Conservation (phyloP, 2,888 invertebrate genomes). For the Drosophila aldrichi region DNA sequence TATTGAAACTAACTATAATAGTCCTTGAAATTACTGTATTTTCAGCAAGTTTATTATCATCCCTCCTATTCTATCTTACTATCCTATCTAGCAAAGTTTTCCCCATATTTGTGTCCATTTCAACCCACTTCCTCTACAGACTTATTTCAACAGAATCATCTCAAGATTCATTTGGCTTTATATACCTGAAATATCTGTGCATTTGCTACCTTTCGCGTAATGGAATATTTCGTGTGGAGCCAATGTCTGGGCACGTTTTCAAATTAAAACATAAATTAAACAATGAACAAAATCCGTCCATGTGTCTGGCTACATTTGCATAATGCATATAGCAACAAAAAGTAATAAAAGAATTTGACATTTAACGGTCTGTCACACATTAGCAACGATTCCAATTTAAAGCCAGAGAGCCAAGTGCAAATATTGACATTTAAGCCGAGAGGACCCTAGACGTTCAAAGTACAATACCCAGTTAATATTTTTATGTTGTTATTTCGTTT, state of each 20-base stretch:
- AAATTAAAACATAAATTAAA: constrained; percentile 26
- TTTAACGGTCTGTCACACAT: constrained; percentile 12
- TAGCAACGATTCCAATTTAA: constrained; percentile 9
- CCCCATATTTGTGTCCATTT: not conserved
- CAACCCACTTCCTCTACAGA: not conserved
- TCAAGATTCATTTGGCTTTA: not conserved
- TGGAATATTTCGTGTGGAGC: constrained; percentile 14
- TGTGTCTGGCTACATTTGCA: constrained; percentile 55
- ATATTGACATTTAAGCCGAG: constrained; percentile 58
- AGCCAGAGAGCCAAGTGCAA: constrained; percentile 28
- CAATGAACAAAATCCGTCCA: constrained; percentile 8
- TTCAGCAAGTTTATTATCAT: too few species aligned
- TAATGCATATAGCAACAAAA: constrained; percentile 41
- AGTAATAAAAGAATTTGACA: constrained; percentile 3
- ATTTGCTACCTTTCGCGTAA: constrained; percentile 4
- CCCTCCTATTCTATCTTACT: not conserved
- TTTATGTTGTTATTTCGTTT: not conserved
- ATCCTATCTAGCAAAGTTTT: not conserved
- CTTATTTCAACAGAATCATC: not conserved
- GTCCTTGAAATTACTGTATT: too few species aligned
- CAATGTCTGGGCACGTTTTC: constrained; percentile 22
- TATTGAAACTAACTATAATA: too few species aligned
- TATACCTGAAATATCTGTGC: not conserved
- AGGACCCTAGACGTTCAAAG: constrained; percentile 54
- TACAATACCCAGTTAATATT: constrained; percentile 21